Base-by-base conservation (phyloP, 1,140 invertebrate genomes). In the Nebria ingens region DNA sequence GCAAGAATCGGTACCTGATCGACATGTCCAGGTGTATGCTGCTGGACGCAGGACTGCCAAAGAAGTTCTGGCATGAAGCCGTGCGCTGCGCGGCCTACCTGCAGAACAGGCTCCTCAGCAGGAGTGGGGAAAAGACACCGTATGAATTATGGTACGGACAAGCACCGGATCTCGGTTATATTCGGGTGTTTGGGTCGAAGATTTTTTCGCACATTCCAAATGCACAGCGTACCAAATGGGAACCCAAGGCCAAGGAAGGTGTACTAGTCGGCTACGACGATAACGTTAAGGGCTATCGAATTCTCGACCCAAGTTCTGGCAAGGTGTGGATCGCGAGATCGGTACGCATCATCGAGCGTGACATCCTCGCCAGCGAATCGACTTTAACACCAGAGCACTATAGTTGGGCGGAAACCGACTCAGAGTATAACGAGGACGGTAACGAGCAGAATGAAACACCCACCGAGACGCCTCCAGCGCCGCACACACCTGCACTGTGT, bases 11-110 rank as follows among this genome's bases (percentile, higher is more conserved):
- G n/a, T n/a, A n/a, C n/a, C n/a, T n/a, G n/a, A n/a, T n/a, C n/a
- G n/a, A n/a, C n/a, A n/a, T n/a, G n/a, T n/a, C n/a, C n/a, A n/a
- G n/a, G n/a, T n/a, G n/a, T n/a, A n/a, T n/a, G n/a, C 66, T 71
- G 56, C 42, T 50, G 56, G 56, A 21, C 2, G 56, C 42, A 40
- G 54, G 56, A 11, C 53, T 73, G 15, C 52, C 56, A 11, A 67
- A 67, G 56, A 60, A 51, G 29, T 58, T 69, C 34, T 74, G 68
- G 68, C 71, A 65, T 3, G 71, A 73, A 61, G 68, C 69, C 9
- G 54, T 68, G 1, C 68, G 71, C 58, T 69, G 64, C 12, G 65
- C 69, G 12, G 65, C 58, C 0, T 70, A 64, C 56, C 59, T 71
- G 0, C 29, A 71, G 4, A 76, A 76, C 58, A 60, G 65, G 53